Conservation (phyloP, 2,888 invertebrate species). For the Vesta saturnalis region DNA sequence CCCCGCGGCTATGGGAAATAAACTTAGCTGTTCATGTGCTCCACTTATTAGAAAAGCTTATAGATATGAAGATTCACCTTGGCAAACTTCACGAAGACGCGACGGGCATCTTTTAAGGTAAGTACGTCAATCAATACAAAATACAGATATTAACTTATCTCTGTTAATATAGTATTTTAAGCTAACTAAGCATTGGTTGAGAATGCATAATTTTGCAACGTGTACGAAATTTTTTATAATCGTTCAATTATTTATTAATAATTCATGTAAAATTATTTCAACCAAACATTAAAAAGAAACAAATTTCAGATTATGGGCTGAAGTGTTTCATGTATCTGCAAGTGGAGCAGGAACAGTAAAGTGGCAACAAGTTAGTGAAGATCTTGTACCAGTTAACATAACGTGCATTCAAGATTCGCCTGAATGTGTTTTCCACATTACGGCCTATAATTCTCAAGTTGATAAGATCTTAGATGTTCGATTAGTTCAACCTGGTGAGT, state of each 20-base stretch:
- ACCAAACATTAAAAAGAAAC: background rate
- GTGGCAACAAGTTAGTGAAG: conserved; percentile 98
- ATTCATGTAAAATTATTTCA: too few species aligned
- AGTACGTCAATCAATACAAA: too few species aligned
- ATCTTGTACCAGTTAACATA: conserved; percentile 98
- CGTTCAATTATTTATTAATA: too few species aligned
- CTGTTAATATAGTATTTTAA: too few species aligned
- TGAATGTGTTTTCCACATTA: conserved; percentile 97
- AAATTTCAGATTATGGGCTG: conserved; percentile 90
- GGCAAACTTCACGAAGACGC: conserved; percentile 87
- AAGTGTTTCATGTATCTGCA: conserved; percentile 97
- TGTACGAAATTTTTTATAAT: too few species aligned
- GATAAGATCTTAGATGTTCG: conserved; percentile 98
- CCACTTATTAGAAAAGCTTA: conserved; percentile 96
- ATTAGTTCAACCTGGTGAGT: conserved; percentile 93
- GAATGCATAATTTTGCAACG: too few species aligned
- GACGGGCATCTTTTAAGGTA: conserved; percentile 91
- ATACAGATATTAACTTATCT: background rate
- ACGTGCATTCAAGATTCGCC: conserved; percentile 97
- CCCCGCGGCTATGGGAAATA: conserved; percentile 91
- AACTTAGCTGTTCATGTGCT: conserved; percentile 96
- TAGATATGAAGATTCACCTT: conserved; percentile 95
- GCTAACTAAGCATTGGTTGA: too few species aligned
- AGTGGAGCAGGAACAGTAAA: conserved; percentile 92
- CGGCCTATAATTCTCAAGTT: conserved; percentile 98